Evolutionary conservation across 2,797 vertebrate genomes (phyloP).

Genomic region (Sternotherus odoratus): DNA sequence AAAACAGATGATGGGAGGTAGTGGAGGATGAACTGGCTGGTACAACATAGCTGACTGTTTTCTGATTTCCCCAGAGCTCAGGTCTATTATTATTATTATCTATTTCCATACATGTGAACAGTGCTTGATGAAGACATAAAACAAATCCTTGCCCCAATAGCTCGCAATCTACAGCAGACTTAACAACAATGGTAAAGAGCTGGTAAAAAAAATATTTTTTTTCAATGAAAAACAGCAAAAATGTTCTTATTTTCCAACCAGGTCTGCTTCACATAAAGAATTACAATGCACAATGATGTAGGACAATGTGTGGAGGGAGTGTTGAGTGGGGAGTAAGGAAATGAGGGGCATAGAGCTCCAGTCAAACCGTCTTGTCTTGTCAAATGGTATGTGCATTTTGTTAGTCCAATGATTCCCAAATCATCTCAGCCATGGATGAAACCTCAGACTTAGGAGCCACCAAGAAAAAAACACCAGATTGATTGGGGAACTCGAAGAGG

Average conservation of each 20-base stretch:
- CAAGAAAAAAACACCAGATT: background rate
- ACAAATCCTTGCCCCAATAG: background rate
- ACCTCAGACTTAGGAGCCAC: background rate
- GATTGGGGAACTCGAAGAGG: background rate
- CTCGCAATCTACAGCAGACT: background rate
- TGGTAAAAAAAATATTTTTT: background rate
- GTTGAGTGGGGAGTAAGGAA: background rate
- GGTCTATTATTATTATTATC: background rate
- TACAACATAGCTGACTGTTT: background rate
- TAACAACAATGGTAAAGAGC: background rate
- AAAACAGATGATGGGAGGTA: background rate
- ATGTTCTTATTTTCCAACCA: background rate
- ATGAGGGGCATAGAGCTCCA: background rate
- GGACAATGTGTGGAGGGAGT: background rate
- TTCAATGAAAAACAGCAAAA: background rate
- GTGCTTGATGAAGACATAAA: background rate
- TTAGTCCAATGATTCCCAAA: background rate
- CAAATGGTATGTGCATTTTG: background rate
- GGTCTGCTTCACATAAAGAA: background rate
- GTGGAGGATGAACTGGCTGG: background rate
- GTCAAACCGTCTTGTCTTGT: background rate
- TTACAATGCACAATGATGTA: background rate
- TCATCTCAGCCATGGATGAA: background rate
- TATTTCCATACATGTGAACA: background rate
- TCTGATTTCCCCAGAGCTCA: background rate